Percentiles rank a stretch among this genome's conserved stretches.
These are phyloP conservation scores for Colaptes auratus DNA, from an alignment of 2,113 vertebrate genomes.

Conservation along the genomic window DNA sequence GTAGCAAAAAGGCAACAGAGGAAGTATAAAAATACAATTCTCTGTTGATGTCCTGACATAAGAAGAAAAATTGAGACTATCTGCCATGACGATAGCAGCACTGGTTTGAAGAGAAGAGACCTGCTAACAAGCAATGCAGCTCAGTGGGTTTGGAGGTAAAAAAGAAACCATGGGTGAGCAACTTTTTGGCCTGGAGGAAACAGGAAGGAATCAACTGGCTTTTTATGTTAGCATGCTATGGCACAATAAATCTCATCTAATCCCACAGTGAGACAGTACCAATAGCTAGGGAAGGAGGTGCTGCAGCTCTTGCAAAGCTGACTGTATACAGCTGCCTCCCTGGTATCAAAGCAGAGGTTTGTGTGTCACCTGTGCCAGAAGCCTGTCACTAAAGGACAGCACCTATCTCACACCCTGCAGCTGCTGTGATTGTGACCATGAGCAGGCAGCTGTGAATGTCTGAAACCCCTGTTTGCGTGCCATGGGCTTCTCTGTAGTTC, in stretches of 20 bases:
- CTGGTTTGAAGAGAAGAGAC: background rate
- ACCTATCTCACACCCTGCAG: background rate
- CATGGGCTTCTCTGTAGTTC: background rate
- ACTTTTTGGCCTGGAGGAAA: background rate
- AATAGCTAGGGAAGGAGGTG: background rate
- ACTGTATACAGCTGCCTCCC: background rate
- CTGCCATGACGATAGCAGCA: background rate
- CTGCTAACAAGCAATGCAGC: background rate
- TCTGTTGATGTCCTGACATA: background rate
- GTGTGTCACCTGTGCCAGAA: rapidly evolving
- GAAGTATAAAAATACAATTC: background rate
- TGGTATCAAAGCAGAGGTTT: background rate
- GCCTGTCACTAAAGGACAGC: background rate
- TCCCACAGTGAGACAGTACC: background rate
- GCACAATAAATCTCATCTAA: background rate
- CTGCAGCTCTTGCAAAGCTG: background rate
- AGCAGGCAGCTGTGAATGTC: background rate
- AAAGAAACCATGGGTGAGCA: background rate
- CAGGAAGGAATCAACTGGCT: background rate
- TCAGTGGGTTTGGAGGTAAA: background rate
- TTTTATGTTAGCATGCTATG: background rate
- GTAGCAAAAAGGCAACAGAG: background rate
- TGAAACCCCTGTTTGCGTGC: background rate
- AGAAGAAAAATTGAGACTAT: background rate
- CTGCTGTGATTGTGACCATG: background rate